Base-by-base conservation (phyloP, 1,140 invertebrate species). In the Drosophila yakuba region DNA sequence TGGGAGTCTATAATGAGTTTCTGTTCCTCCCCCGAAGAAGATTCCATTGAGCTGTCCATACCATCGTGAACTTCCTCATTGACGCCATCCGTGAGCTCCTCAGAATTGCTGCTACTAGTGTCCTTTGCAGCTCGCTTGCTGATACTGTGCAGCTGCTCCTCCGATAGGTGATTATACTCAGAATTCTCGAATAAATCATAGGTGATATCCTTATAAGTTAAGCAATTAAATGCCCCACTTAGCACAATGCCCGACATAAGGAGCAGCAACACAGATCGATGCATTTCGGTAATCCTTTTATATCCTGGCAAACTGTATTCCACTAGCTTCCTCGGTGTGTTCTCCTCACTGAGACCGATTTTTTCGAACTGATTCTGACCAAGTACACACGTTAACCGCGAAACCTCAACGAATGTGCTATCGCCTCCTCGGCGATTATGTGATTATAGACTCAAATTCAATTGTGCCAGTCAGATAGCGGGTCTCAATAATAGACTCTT, bases 381-480 rank as follows among this genome's bases (percentile, higher is more conserved):
- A 12, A 4, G 6, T 8, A 3, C 12, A 58, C 2, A 20, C 20
- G 20, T 20, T 20, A 2, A 1, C 20, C 20, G 2, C 20, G 20
- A 20, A 20, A 20, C 20, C 20, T 56, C 50, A 15, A 23, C 41
- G 25, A 54, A 47, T 35, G 20, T 36, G 7, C 10, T 72, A 72
- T 72, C 68, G 10, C 47, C 14, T 28, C 36, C 28, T 20, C 20
- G 28, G 43, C 10, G 51, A 50, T 58, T 71, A 58, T 50, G 51
- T 20, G 64, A 66, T 68, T 68, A 68, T 35, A 36, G 36, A 57
- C 36, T 71, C 20, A 20, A 20, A 20, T 20, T 44, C 39, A 48
- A 58, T 71, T 68, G 25, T 2, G 43, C 23, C 59, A 3, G 14
- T 25, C 44, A 58, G 68, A 72, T 71, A 72, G 36, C 20, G 7